Evolutionary conservation across 2,113 vertebrate species (phyloP), one percentile per base, ranked within the genome.

Genomic region (Nyctereutes procyonoides): DNA sequence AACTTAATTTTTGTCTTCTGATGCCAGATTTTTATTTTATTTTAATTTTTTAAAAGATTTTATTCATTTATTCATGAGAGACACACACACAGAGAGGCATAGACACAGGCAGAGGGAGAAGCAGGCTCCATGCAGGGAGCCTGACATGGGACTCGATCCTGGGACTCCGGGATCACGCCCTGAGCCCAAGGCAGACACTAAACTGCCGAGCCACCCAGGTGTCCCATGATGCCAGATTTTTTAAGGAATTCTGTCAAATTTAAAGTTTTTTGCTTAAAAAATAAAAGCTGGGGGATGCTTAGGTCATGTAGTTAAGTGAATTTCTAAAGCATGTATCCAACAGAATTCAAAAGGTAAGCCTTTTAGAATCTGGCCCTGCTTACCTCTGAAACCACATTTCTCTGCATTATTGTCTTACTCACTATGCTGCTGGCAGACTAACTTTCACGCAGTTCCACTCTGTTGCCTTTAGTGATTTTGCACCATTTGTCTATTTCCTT

Each of bases 261-360:
- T 83, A 65, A 95, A 93, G 79, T 30, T 71, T 96, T 80, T 77
- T n/a, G 15, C 51, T 95, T 73, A 28, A 94, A 93, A 95, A 89
- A 48, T 73, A 53, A 81, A 58, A 65, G 4, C 6, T 28, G 24
- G 22, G 43, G 26, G 26, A 12, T 8, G 8, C 26, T 26, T 51
- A 43, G 13, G 26, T 51, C 43, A 51, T 24, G 15, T 26, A 0
- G 73, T 76, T 76, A 48, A 51, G 43, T 8, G 8, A 4, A n/a
- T 93, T 88, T 82, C 80, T 69, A 65, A 81, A 95, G 32, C 38
- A 74, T 16, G 55, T 82, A n/a, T 38, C 28, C 65, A 81, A 81
- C 63, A 88, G 43, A 22, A 79, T 79, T 82, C 30, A 73, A 83
- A 60, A 12, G 51, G 1, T 60, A 56, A 62, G 43, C 5, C 26